These are phyloP conservation scores for cat (Felis catus) DNA, from an alignment of 2,113 vertebrate genomes.

Conservation along the genomic window F.catus_Fca126_mat1.0 CM031416.1:4746501-4747000, in stretches of 20 bases:
- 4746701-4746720: not conserved
- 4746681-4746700: not conserved
- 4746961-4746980: not conserved
- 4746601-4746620: conserved; percentile 31
- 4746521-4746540: not conserved
- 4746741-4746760: not conserved
- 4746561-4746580: not conserved
- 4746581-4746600: not conserved
- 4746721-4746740: not conserved
- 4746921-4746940: not conserved
- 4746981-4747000: not conserved
- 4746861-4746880: not conserved
- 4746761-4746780: too few species aligned
- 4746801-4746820: not conserved
- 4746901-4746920: not conserved
- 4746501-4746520: not conserved
- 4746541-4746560: not conserved
- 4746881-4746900: not conserved
- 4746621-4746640: not conserved
- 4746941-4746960: not conserved
- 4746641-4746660: not conserved
- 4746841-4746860: not conserved
- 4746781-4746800: too few species aligned
- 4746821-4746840: too few species aligned
- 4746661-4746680: not conserved